Percentiles rank a stretch among this genome's conserved stretches.
Conservation (phyloP, 1,140 invertebrate species). For the Drosophila mauritiana region DNA sequence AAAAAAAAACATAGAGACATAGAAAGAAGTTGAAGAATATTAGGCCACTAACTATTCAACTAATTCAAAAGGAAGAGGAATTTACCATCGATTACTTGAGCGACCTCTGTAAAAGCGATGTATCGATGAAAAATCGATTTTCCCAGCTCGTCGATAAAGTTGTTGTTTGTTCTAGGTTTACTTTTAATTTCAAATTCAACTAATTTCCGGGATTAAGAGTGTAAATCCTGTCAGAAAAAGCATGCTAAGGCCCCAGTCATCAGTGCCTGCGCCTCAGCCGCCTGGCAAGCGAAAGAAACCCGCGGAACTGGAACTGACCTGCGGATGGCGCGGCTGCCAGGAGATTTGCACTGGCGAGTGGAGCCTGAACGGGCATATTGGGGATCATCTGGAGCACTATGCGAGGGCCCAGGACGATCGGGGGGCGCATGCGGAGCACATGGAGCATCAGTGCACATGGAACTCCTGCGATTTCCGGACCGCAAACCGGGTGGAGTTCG, state of each 20-base stretch:
- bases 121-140: too few species aligned
- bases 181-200: too few species aligned
- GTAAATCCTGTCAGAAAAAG: background rate
- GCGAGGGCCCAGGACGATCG: conserved; percentile 1
- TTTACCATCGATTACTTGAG: too few species aligned
- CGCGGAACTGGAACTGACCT: conserved; percentile 42
- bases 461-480: conserved; percentile 87
- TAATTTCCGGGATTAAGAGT: too few species aligned
- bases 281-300: conserved; percentile 51
- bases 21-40: too few species aligned
- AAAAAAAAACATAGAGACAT: too few species aligned
- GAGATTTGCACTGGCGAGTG: conserved; percentile 55
- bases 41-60: too few species aligned
- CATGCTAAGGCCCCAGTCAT: conserved; percentile 14
- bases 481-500: conserved; percentile 86
- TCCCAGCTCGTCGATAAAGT: too few species aligned
- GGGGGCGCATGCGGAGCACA: background rate
- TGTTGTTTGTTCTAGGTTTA: too few species aligned
- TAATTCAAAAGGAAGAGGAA: too few species aligned
- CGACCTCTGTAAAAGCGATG: too few species aligned
- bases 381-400: conserved; percentile 54
- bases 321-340: conserved; percentile 62
- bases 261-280: conserved; percentile 1
- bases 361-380: conserved; percentile 71
- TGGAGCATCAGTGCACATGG: conserved; percentile 86